These are phyloP conservation scores for Drosophila albomicans DNA, from an alignment of 1,140 invertebrate genomes.

Conservation along the genomic window DNA sequence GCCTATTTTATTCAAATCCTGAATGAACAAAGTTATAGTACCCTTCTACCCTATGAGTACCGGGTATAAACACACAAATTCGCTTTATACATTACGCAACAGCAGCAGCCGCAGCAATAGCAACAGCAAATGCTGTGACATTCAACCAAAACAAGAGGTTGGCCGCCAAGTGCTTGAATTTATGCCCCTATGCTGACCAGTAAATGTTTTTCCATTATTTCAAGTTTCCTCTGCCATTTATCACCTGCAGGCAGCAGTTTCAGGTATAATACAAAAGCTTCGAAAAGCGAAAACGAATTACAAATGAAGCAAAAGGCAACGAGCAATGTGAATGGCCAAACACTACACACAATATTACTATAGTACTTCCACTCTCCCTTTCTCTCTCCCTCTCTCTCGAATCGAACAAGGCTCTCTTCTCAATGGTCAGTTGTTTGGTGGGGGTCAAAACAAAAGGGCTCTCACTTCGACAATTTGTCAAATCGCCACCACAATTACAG, in stretches of 20 bases:
- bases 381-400: not conserved
- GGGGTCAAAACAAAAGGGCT: conserved; percentile 66
- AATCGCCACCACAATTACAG: conserved; percentile 80
- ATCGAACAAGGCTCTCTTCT: not conserved
- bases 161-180: conserved; percentile 48
- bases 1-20: too few species aligned
- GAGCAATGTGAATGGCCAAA: conserved; percentile 1
- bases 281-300: conserved; percentile 52
- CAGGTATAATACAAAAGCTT: conserved; percentile 20
- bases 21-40: too few species aligned
- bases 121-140: not conserved
- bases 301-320: conserved; percentile 61
- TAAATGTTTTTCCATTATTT: conserved; percentile 80
- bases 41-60: too few species aligned
- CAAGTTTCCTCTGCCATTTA: conserved; percentile 75
- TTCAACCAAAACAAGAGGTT: conserved; percentile 9
- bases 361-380: not conserved
- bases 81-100: conserved; percentile 4
- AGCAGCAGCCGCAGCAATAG: too few species aligned
- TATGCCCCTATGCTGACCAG: conserved; percentile 58
- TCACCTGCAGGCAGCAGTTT: conserved; percentile 63
- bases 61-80: too few species aligned
- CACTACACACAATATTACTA: not conserved
- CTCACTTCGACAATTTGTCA: conserved; percentile 75
- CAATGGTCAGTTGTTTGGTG: conserved; percentile 4